Percentiles rank a stretch among this genome's conserved stretches.
Conservation (phyloP, 2,797 vertebrate genomes). For the Xenopus petersii region DNA sequence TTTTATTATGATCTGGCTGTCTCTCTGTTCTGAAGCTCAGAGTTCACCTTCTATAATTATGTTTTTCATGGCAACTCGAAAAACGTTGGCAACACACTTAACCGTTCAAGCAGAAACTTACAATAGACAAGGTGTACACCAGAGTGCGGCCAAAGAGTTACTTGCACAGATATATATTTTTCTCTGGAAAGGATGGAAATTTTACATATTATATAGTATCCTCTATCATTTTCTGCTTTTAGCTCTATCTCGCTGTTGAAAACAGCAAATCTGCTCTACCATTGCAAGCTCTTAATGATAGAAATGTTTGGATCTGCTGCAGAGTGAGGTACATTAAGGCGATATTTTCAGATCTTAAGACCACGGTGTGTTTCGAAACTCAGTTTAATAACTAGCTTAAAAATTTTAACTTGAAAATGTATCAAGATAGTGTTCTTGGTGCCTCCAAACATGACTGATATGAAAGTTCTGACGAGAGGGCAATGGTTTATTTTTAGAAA, state of each 20-base stretch:
- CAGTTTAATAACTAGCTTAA: conserved; percentile 24
- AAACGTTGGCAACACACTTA: too few species aligned
- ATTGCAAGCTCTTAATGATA: conserved; percentile 42
- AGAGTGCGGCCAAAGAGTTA: conserved; percentile 11
- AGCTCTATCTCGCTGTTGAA: conserved; percentile 37
- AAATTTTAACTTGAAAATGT: conserved; percentile 3
- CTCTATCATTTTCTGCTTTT: conserved; percentile 49
- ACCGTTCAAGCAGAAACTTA: too few species aligned
- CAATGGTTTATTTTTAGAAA: too few species aligned
- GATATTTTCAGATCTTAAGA: conserved; percentile 28
- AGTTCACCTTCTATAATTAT: too few species aligned
- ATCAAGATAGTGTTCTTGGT: too few species aligned
- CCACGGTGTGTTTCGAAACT: conserved; percentile 18
- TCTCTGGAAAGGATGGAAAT: conserved; percentile 24
- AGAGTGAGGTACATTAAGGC: conserved; percentile 17
- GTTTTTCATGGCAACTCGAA: too few species aligned
- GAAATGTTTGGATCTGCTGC: conserved; percentile 37
- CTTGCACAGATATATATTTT: conserved; percentile 16
- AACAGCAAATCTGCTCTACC: conserved; percentile 26
- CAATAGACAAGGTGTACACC: neutral
- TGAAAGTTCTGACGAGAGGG: too few species aligned
- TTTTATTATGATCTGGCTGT: too few species aligned
- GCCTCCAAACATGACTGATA: too few species aligned
- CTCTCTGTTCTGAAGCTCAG: too few species aligned
- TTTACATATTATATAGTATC: conserved; percentile 30